Evolutionary conservation across 2,113 vertebrate species (phyloP).

Genomic region (Laticauda colubrina): DNA sequence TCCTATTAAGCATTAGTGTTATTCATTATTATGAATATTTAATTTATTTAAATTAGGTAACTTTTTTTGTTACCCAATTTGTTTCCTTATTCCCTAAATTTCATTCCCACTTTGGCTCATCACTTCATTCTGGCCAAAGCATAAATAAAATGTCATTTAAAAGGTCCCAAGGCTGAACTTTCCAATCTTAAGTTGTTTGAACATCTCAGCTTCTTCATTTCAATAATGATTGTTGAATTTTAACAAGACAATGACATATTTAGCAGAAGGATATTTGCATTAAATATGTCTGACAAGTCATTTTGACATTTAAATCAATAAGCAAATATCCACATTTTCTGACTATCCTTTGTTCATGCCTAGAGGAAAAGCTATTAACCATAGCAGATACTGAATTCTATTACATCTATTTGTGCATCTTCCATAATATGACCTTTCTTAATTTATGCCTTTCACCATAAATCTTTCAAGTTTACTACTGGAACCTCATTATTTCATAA

Average conservation of each 20-base stretch:
- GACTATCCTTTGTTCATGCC: background rate
- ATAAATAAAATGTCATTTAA: background rate
- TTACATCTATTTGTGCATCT: background rate
- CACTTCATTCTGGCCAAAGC: background rate
- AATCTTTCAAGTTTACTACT: background rate
- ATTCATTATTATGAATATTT: background rate
- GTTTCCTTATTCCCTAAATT: background rate
- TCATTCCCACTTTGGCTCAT: background rate
- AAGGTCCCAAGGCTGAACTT: background rate
- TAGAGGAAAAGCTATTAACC: background rate
- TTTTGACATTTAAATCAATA: background rate
- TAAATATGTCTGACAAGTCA: background rate
- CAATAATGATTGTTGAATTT: background rate
- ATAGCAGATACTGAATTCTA: background rate
- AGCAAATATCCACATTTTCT: background rate
- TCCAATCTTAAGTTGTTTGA: background rate
- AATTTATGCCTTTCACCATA: background rate
- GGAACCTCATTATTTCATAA: background rate
- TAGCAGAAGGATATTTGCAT: background rate
- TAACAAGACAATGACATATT: background rate
- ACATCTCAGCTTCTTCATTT: background rate
- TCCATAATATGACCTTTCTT: background rate
- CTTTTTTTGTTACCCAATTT: background rate
- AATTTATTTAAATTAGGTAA: too few species aligned
- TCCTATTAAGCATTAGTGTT: background rate